A percentile compares a stretch with the other conserved stretches of the same genome.
Conservation (phyloP, 30 jellyfish, hydroid and myxozoan genomes). For the Catostylus mosaicus region DNA sequence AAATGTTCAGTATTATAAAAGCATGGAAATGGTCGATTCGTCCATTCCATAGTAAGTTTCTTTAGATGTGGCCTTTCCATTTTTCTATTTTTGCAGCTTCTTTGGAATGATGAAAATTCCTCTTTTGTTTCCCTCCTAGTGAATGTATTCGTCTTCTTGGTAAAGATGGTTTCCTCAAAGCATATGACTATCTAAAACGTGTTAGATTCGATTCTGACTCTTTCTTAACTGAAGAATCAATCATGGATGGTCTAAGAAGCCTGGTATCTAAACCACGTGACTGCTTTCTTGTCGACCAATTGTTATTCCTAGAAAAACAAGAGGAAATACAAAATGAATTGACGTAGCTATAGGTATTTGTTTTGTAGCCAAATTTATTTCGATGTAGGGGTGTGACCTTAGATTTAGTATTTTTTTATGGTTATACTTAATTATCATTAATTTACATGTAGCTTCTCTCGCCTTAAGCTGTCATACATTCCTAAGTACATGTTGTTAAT, state of each 20-base stretch:
- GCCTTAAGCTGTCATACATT: too few relatives aligned
- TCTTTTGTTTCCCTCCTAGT: slow-evolving; percentile 29
- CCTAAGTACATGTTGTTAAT: too few relatives aligned
- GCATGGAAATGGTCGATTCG: too few relatives aligned
- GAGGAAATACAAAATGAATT: slow-evolving; percentile 55
- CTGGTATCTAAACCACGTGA: slow-evolving; percentile 74
- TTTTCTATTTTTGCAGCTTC: too few relatives aligned
- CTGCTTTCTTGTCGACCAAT: slow-evolving; percentile 84
- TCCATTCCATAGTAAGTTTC: too few relatives aligned
- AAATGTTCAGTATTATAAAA: too few relatives aligned
- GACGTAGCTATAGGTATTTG: not conserved
- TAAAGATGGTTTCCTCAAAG: slow-evolving; percentile 67
- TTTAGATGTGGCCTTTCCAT: too few relatives aligned
- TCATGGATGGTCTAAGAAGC: slow-evolving; percentile 59
- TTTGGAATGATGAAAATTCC: not conserved
- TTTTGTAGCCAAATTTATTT: not conserved
- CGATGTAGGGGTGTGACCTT: not conserved
- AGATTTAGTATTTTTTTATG: too few relatives aligned
- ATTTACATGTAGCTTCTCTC: too few relatives aligned
- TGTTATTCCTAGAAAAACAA: slow-evolving; percentile 83
- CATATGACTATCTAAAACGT: slow-evolving; percentile 65
- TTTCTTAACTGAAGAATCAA: slow-evolving; percentile 58
- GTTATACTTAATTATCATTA: too few relatives aligned
- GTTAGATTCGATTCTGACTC: slow-evolving; percentile 62
- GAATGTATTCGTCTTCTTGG: slow-evolving; percentile 92